Base-by-base conservation (phyloP, 2,797 vertebrate species). In the Alectoris magna region DNA sequence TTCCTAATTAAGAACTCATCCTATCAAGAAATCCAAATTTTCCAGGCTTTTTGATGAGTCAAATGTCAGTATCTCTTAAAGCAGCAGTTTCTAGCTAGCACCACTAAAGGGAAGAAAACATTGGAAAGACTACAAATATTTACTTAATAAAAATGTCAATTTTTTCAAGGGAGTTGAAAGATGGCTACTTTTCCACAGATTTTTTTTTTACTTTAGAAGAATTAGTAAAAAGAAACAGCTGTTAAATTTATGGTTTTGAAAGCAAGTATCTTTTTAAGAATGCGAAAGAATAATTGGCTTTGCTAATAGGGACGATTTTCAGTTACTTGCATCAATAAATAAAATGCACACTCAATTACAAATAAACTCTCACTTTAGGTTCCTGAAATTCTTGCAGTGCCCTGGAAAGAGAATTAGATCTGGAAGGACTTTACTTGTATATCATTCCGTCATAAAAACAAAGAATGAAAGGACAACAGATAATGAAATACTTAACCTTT, bases 171-270 rank as follows among this genome's bases (percentile, higher is more conserved):
- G 5, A 5, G 21, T 1, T 34, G 19, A 66, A 85, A 62, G 34
- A 59, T 3, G 73, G 1, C 3, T 1, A 46, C 15, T 69, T 89
- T 59, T 59, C 1, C 4, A 29, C 2, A 44, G 11, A 39, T 1
- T 18, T 39, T 38, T 38, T 34, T 51, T 55, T 53, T 72, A 3
- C 44, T 69, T 72, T 73, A 66, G 44, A 26, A 80, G 76, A 66
- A 44, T 16, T 53, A 71, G 39, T 26, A 38, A 29, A 14, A 38
- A 46, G 3, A 46, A 79, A 51, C 2, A 8, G 2, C 23, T 68
- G 7, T 23, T 17, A 82, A 84, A 80, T 14, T 4, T 13, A 3
- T 79, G 41, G 68, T 84, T 90, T 70, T 66, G 18, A 68, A 88
- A 79, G 6, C 11, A 84, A 51, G 41, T 74, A 44, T n/a, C 36